phyloP scores from a whole-genome alignment of 2,888 invertebrate genomes.

The Tetranychus truncatus region DNA sequence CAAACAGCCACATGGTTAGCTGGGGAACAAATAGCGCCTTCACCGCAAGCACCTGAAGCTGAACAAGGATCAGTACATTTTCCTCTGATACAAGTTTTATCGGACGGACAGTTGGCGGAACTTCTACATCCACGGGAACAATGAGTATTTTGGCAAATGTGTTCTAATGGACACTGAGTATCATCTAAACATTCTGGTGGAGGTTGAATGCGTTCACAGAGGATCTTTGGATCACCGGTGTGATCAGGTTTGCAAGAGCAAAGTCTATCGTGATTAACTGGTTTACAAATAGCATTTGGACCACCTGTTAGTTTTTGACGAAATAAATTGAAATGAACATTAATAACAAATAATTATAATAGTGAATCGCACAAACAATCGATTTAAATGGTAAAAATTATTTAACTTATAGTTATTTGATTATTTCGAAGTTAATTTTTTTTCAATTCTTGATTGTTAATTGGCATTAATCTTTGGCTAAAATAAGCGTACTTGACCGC shows the following conservation, averaged over 20 bases:
- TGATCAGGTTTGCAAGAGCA: constrained; percentile 81
- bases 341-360: no score
- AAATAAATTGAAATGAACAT: no score
- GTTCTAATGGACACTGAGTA: constrained; percentile 61
- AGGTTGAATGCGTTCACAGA: constrained; percentile 20
- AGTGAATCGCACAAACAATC: no score
- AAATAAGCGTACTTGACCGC: no score
- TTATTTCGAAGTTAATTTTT: no score
- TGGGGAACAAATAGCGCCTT: constrained; percentile 56
- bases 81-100: constrained; percentile 58
- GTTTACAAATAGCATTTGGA: constrained; percentile 37
- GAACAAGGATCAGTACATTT: constrained; percentile 66
- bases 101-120: constrained; percentile 61
- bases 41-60: constrained; percentile 56
- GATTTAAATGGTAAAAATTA: no score
- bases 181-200: constrained; percentile 54
- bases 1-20: constrained; percentile 64
- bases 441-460: no score
- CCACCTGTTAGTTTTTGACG: constrained; percentile 19
- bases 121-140: constrained; percentile 42
- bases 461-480: no score
- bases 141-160: constrained; percentile 48
- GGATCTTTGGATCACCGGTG: constrained; percentile 66
- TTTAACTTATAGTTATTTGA: no score
- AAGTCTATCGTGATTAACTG: constrained; percentile 68